These are phyloP conservation scores for Tachina lurida DNA, from an alignment of 2,888 invertebrate species.

Conservation along the genomic window DNA sequence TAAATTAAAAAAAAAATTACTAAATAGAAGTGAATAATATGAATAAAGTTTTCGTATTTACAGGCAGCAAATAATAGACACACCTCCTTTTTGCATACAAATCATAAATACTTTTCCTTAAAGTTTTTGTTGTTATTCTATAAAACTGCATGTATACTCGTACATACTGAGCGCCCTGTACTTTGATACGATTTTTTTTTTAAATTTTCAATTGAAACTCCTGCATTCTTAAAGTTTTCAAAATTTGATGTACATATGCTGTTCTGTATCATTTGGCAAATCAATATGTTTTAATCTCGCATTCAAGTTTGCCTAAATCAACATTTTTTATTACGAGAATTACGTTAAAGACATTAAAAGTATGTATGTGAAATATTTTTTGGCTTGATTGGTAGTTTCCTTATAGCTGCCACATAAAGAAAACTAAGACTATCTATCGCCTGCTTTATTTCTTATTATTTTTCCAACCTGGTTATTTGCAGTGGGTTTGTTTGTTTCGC, in stretches of 20 bases:
- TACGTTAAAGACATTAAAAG: slow-evolving; percentile 24
- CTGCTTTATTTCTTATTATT: slow-evolving; percentile 3
- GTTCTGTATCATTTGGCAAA: too few relatives aligned
- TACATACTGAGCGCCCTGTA: too few relatives aligned
- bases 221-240: too few relatives aligned
- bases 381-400: slow-evolving; percentile 6
- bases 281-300: not conserved
- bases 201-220: too few relatives aligned
- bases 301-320: too few relatives aligned
- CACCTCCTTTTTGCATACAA: slow-evolving; percentile 23
- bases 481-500: slow-evolving; percentile 14
- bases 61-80: slow-evolving; percentile 16
- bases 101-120: not conserved
- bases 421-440: slow-evolving; percentile 22
- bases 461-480: slow-evolving; percentile 4
- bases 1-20: slow-evolving; percentile 9
- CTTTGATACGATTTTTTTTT: too few relatives aligned
- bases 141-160: too few relatives aligned
- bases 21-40: slow-evolving; percentile 21
- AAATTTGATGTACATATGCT: too few relatives aligned
- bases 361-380: slow-evolving; percentile 11
- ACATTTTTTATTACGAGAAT: slow-evolving; percentile 15
- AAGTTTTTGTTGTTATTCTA: not conserved
- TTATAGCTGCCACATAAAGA: slow-evolving; percentile 48
- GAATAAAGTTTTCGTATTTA: not conserved